These are phyloP conservation scores for Coregonus ussuriensis DNA, from an alignment of 2,797 vertebrate genomes.

Conservation along the genomic window DNA sequence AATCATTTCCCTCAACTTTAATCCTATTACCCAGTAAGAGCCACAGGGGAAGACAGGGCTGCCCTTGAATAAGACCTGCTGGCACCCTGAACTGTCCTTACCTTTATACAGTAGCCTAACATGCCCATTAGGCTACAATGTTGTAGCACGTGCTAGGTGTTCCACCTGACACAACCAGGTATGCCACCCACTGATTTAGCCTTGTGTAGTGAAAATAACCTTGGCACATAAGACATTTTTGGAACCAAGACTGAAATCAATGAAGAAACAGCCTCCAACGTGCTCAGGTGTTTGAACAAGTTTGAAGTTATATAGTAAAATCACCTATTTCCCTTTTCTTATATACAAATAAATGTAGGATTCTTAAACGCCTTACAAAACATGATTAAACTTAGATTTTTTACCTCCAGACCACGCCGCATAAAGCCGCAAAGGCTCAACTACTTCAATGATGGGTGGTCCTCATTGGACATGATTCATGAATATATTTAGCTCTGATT, in stretches of 20 bases:
- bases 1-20: constrained; percentile 2
- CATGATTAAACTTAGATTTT: constrained; percentile 32
- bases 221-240: background rate
- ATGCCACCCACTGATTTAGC: background rate
- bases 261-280: too few species aligned
- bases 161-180: background rate
- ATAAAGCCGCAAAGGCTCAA: constrained; percentile 2
- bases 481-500: constrained; percentile 69
- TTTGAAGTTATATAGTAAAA: constrained; percentile 67
- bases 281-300: background rate
- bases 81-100: constrained; percentile 1
- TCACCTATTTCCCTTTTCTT: too few species aligned
- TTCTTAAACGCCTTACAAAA: too few species aligned
- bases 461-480: constrained; percentile 63
- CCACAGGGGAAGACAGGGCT: background rate
- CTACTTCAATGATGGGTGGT: constrained; percentile 39
- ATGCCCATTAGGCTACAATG: background rate
- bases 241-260: background rate
- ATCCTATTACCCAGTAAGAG: constrained; percentile 22
- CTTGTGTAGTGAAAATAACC: background rate
- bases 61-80: constrained; percentile 16
- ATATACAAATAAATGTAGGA: too few species aligned
- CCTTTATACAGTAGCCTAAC: background rate
- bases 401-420: constrained; percentile 45
- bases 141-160: background rate